phyloP scores from a whole-genome alignment of 2,888 invertebrate genomes.

The Platycnemis pennipes region DNA sequence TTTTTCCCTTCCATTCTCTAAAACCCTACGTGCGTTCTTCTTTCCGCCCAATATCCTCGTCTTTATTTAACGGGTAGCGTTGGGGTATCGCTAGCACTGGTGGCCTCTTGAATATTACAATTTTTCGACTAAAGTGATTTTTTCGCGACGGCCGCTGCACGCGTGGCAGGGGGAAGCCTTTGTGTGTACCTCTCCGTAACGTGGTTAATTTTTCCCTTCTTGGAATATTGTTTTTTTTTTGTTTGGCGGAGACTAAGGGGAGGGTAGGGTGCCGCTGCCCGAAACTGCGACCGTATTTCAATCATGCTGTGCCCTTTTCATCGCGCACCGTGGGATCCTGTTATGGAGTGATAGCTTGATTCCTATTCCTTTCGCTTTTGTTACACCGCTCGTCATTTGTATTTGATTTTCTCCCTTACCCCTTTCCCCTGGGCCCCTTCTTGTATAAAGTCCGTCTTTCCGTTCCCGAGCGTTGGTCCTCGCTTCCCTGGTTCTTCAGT shows the following conservation, averaged over 20 bases:
- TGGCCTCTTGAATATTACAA: not conserved
- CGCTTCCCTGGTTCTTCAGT: not conserved
- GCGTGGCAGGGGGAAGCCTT: not conserved
- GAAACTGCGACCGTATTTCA: not conserved
- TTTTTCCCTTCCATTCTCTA: not conserved
- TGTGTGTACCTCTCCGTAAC: not conserved
- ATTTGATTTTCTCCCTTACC: not conserved
- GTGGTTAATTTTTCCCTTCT: conserved; percentile 25
- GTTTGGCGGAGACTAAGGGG: not conserved
- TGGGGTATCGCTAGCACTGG: not conserved
- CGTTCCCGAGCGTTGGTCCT: not conserved
- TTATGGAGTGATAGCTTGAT: not conserved
- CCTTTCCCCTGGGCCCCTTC: too few relatives aligned
- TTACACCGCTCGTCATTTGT: not conserved
- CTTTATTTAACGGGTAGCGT: not conserved
- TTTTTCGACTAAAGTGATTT: not conserved
- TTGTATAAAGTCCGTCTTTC: not conserved
- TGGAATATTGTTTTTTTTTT: not conserved
- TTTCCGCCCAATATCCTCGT: not conserved
- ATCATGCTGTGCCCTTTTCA: not conserved
- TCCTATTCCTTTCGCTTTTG: not conserved
- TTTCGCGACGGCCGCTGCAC: not conserved
- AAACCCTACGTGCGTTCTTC: not conserved
- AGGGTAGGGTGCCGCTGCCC: not conserved
- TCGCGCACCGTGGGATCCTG: not conserved